phyloP scores from a whole-genome alignment of 2,888 invertebrate species.

The Hypercompe scribonia region DNA sequence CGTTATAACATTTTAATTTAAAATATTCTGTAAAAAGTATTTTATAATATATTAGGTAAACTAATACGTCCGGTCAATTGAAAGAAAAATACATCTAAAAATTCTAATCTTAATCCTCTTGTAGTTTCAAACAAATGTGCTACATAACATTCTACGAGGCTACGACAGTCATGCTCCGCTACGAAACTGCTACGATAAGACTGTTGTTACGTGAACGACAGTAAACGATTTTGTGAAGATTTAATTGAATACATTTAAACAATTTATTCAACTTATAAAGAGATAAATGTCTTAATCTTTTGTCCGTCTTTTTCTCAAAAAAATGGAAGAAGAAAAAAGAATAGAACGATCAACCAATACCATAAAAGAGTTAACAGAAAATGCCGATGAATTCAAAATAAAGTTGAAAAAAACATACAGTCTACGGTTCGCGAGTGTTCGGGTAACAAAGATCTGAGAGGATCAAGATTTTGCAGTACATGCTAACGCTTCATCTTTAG shows the following conservation, averaged over 20 bases:
- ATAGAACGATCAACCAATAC: slow-evolving; percentile 47
- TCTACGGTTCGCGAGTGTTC: slow-evolving; percentile 69
- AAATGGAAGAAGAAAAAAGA: slow-evolving; percentile 34
- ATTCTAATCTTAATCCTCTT: neutral
- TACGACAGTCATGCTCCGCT: slow-evolving; percentile 5
- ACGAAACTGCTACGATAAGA: slow-evolving; percentile 24
- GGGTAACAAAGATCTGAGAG: slow-evolving; percentile 74
- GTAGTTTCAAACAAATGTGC: neutral
- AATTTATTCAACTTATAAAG: slow-evolving; percentile 20
- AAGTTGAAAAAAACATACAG: slow-evolving; percentile 66
- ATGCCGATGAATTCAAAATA: slow-evolving; percentile 66
- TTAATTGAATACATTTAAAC: slow-evolving; percentile 42
- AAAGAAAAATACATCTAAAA: too few relatives aligned
- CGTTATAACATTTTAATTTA: too few relatives aligned
- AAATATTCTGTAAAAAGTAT: too few relatives aligned
- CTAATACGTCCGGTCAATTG: too few relatives aligned
- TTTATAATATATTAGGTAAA: too few relatives aligned
- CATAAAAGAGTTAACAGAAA: slow-evolving; percentile 60
- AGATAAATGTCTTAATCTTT: slow-evolving; percentile 29
- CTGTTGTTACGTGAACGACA: slow-evolving; percentile 6
- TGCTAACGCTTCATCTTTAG: slow-evolving; percentile 57
- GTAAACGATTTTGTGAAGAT: slow-evolving; percentile 18
- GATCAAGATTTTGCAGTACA: slow-evolving; percentile 68
- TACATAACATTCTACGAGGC: neutral
- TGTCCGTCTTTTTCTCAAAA: slow-evolving; percentile 30